Percentiles rank a stretch among this genome's conserved stretches.
Conservation (phyloP, 2,797 vertebrate genomes). For the Centropyge bicolor region DNA sequence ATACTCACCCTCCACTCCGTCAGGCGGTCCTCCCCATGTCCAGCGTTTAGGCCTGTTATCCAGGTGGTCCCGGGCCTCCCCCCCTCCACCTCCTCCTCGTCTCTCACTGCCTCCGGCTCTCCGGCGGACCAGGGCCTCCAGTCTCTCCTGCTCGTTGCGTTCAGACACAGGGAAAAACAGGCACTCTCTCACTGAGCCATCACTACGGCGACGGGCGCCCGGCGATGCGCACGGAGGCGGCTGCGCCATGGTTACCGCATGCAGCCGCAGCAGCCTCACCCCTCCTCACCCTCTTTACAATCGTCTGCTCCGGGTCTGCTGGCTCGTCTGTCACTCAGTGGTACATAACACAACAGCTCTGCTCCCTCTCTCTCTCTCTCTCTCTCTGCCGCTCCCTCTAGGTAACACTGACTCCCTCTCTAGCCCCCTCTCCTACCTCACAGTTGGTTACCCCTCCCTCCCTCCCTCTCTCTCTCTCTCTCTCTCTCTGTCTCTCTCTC, state of each 20-base stretch:
- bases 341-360: constrained; percentile 56
- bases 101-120: constrained; percentile 86
- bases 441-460: constrained; percentile 52
- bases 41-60: constrained; percentile 95
- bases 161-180: constrained; percentile 87
- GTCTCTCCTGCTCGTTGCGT: constrained; percentile 92
- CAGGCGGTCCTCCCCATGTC: constrained; percentile 91
- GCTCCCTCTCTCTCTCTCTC: constrained; percentile 19
- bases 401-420: constrained; percentile 41
- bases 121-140: constrained; percentile 94
- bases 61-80: constrained; percentile 69
- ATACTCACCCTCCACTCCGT: constrained; percentile 85
- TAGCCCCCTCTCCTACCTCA: constrained; percentile 36
- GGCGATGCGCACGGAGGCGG: constrained; percentile 78
- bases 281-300: constrained; percentile 44
- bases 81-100: constrained; percentile 53
- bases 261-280: constrained; percentile 72
- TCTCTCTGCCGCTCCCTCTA: constrained; percentile 51
- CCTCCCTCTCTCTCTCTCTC: constrained; percentile 37
- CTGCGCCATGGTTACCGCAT: constrained; percentile 86
- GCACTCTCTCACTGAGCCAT: constrained; percentile 87
- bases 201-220: constrained; percentile 82
- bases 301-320: constrained; percentile 44
- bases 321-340: constrained; percentile 45
- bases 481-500: constrained; percentile 24